These are phyloP conservation scores for Kryptopterus vitreolus DNA, from an alignment of 2,797 vertebrate species.

Conservation along the genomic window DNA sequence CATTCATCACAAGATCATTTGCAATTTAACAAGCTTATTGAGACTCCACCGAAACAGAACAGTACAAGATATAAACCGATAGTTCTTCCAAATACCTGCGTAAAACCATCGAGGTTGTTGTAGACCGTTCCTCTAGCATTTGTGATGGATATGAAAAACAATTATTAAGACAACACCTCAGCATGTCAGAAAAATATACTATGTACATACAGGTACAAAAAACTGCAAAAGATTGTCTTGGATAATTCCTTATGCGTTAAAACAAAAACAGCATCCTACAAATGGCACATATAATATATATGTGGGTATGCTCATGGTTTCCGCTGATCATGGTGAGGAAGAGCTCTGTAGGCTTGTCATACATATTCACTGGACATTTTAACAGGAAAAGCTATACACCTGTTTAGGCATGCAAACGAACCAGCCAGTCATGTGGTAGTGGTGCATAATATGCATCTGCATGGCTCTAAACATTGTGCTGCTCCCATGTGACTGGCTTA, in stretches of 20 bases:
- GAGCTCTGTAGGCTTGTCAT: conserved; percentile 22
- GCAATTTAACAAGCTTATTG: conserved; percentile 7
- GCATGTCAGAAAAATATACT: conserved; percentile 37
- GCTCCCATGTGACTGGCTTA: conserved; percentile 1
- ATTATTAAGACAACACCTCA: conserved; percentile 1
- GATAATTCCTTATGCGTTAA: conserved; percentile 1
- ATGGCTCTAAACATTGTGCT: neutral
- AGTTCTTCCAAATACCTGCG: conserved; percentile 8
- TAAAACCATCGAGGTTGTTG: neutral
- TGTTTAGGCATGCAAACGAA: neutral
- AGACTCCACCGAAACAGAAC: conserved; percentile 17
- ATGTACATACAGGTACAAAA: conserved; percentile 38
- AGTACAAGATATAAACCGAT: conserved; percentile 44
- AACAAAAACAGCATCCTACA: conserved; percentile 17
- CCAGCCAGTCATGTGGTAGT: neutral
- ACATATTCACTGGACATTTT: conserved; percentile 15
- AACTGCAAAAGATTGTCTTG: conserved; percentile 36
- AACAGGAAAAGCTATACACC: neutral
- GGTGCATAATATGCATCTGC: neutral
- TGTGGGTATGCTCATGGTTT: conserved; percentile 15
- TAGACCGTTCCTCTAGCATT: neutral
- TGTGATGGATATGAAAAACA: conserved; percentile 22
- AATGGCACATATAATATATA: conserved; percentile 20
- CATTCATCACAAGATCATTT: conserved; percentile 48
- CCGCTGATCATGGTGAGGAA: conserved; percentile 18